These are phyloP conservation scores for Anableps anableps DNA, from an alignment of 2,797 vertebrate species.

Conservation along the genomic window DNA sequence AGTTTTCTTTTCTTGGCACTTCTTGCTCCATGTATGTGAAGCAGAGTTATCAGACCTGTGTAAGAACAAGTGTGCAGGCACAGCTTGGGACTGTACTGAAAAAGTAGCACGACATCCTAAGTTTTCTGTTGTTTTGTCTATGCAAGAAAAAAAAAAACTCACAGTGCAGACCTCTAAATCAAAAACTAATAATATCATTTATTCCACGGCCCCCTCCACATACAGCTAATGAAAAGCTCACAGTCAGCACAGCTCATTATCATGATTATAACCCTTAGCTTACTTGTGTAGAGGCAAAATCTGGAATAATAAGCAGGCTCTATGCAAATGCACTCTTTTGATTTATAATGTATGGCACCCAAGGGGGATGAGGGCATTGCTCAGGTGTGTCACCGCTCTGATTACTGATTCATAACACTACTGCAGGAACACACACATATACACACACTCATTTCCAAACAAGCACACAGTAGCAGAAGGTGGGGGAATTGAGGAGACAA, in stretches of 20 bases:
- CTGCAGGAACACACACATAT: slow-evolving; percentile 56
- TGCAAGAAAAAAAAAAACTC: slow-evolving; percentile 47
- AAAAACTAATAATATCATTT: slow-evolving; percentile 81
- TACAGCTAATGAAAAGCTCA: slow-evolving; percentile 81
- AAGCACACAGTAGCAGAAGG: slow-evolving; percentile 68
- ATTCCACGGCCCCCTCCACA: slow-evolving; percentile 72
- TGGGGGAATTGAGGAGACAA: slow-evolving; percentile 83
- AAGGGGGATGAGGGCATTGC: slow-evolving; percentile 81
- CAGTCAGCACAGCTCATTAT: slow-evolving; percentile 84
- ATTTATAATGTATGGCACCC: slow-evolving; percentile 89
- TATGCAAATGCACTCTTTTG: slow-evolving; percentile 86
- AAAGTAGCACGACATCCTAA: slow-evolving; percentile 41
- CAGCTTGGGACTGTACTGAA: slow-evolving; percentile 9
- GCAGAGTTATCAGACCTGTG: slow-evolving; percentile 53
- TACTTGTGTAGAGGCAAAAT: slow-evolving; percentile 77
- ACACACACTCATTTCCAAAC: slow-evolving; percentile 45
- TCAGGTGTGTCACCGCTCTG: slow-evolving; percentile 86
- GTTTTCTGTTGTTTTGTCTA: slow-evolving; percentile 66
- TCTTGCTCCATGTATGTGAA: slow-evolving; percentile 30
- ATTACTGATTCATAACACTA: slow-evolving; percentile 85
- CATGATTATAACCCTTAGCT: slow-evolving; percentile 81
- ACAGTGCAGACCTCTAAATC: slow-evolving; percentile 71
- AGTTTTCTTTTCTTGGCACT: background rate
- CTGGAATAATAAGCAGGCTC: slow-evolving; percentile 83
- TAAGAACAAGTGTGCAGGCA: slow-evolving; percentile 41